Percentiles rank a stretch among this genome's conserved stretches.
phyloP scores from a whole-genome alignment of 2,113 vertebrate species.

The Cyanoderma ruficeps region DNA sequence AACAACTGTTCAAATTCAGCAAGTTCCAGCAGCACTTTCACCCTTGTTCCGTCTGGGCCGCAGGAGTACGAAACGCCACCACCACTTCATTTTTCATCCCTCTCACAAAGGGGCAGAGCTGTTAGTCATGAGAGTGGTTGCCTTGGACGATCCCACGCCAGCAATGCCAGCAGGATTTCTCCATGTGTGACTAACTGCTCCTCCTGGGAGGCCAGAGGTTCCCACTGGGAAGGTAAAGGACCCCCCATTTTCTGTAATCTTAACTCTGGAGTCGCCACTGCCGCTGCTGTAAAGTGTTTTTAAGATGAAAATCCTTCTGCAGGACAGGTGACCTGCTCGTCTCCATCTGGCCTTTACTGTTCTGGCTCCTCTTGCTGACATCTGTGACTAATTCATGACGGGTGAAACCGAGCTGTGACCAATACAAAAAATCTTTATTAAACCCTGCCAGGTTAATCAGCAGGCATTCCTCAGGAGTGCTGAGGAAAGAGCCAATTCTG shows the following conservation, averaged over 20 bases:
- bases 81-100: background rate
- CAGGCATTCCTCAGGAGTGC: background rate
- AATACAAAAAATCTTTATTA: constrained; percentile 66
- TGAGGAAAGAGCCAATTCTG: background rate
- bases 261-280: background rate
- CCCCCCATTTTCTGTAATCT: background rate
- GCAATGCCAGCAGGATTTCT: background rate
- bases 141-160: background rate
- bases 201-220: background rate
- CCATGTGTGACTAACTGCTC: background rate
- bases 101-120: background rate
- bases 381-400: constrained; percentile 73
- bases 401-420: constrained; percentile 66
- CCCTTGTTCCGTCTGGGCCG: background rate
- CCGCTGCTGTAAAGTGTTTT: constrained; percentile 22
- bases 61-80: background rate
- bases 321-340: constrained; percentile 36
- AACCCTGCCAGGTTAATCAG: background rate
- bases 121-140: background rate
- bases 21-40: constrained; percentile 30
- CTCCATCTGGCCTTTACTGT: constrained; percentile 65
- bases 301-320: constrained; percentile 68
- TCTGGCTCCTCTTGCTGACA: constrained; percentile 66
- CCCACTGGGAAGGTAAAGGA: background rate
- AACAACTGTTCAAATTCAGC: constrained; percentile 51